Conservation (phyloP, 2,888 invertebrate genomes). For the Neoitamus cyanurus region DNA sequence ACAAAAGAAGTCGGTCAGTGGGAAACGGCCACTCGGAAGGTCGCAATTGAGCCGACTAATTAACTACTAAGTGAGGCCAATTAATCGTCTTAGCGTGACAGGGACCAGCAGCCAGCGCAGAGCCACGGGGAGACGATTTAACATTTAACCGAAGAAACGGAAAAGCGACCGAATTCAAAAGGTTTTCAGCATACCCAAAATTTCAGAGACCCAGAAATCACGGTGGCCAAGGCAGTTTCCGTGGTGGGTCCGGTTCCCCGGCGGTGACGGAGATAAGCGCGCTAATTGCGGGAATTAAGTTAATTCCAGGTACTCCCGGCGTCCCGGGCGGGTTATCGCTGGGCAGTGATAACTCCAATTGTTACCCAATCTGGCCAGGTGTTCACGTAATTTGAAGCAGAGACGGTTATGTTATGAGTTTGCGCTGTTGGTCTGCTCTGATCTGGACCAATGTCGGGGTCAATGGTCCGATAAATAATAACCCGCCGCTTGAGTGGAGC, state of each 20-base stretch:
- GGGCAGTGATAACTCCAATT: background rate
- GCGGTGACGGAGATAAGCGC: background rate
- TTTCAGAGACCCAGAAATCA: background rate
- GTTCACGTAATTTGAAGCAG: background rate
- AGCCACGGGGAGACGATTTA: background rate
- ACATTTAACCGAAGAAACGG: background rate
- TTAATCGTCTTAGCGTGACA: background rate
- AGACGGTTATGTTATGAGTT: no score
- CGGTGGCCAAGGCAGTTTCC: background rate
- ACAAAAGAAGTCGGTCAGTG: conserved; percentile 20
- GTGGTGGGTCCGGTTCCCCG: background rate
- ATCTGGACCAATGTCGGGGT: background rate
- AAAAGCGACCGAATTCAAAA: background rate
- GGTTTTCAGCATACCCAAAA: background rate
- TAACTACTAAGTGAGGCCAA: conserved; percentile 1
- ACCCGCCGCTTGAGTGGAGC: background rate
- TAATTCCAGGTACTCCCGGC: background rate
- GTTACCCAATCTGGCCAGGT: background rate
- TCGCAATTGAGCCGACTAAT: background rate
- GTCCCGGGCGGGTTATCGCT: background rate
- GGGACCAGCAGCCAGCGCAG: background rate
- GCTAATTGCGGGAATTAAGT: background rate
- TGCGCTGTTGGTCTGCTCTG: no score
- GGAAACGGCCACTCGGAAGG: background rate
- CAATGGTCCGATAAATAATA: background rate